A percentile compares a stretch with the other conserved stretches of the same genome.
Conservation (phyloP, 30 jellyfish, hydroid and myxozoan species). For the Turritopsis dohrnii region DNA sequence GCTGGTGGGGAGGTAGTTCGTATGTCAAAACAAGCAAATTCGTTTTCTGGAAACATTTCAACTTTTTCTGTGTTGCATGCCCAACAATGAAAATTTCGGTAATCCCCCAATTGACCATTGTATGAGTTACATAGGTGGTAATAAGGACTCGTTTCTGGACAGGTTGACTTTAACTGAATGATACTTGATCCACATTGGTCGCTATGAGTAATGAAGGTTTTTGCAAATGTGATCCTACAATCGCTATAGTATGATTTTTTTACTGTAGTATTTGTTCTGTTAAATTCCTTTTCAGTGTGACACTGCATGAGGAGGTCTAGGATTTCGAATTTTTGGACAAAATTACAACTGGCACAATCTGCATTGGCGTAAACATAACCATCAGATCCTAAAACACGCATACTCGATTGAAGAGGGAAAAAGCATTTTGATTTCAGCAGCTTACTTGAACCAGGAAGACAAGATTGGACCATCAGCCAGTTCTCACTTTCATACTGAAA, state of each 20-base stretch:
- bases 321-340: not conserved
- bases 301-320: not conserved
- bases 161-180: not conserved
- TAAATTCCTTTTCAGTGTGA: not conserved
- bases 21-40: not conserved
- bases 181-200: not conserved
- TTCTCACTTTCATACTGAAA: not conserved
- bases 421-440: not conserved
- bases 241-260: not conserved
- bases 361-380: constrained; percentile 1
- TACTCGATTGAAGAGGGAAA: not conserved
- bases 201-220: not conserved
- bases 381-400: constrained; percentile 13
- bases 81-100: constrained; percentile 11
- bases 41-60: not conserved
- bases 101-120: not conserved
- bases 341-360: constrained; percentile 20
- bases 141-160: not conserved
- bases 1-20: too few species aligned
- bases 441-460: not conserved
- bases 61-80: not conserved
- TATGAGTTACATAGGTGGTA: not conserved
- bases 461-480: not conserved
- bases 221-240: not conserved
- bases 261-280: not conserved